phyloP scores from a whole-genome alignment of 2,797 vertebrate species.

The Morus bassanus region DNA sequence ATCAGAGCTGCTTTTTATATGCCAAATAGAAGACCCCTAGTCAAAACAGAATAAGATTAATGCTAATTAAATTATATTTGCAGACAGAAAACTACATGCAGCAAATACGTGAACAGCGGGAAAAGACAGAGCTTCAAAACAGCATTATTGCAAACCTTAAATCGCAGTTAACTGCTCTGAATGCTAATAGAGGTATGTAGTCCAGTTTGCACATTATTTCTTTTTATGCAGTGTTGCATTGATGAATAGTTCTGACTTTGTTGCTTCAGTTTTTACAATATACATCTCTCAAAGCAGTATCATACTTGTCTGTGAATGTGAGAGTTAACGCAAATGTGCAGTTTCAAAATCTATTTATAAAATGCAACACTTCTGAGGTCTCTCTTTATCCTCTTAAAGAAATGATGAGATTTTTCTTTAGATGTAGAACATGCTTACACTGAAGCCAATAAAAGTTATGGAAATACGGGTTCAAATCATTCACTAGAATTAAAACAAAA shows the following conservation, averaged over 20 bases:
- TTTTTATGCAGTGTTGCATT: slow-evolving; percentile 31
- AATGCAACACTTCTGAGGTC: slow-evolving; percentile 41
- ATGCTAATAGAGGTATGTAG: slow-evolving; percentile 76
- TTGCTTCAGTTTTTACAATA: slow-evolving; percentile 46
- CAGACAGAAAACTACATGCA: slow-evolving; percentile 91
- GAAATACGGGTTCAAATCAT: not conserved
- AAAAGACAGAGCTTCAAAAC: slow-evolving; percentile 90
- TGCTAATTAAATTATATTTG: slow-evolving; percentile 75
- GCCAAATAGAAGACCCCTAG: not conserved
- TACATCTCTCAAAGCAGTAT: slow-evolving; percentile 33
- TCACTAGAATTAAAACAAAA: not conserved
- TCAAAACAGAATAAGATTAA: slow-evolving; percentile 41
- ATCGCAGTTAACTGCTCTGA: slow-evolving; percentile 74
- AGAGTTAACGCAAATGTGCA: slow-evolving; percentile 56
- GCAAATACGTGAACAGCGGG: slow-evolving; percentile 86
- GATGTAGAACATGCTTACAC: slow-evolving; percentile 6
- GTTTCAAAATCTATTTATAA: slow-evolving; percentile 63
- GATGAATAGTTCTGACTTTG: slow-evolving; percentile 50
- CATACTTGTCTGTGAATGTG: slow-evolving; percentile 33
- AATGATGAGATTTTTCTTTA: slow-evolving; percentile 45
- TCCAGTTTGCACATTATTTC: slow-evolving; percentile 11
- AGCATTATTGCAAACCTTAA: slow-evolving; percentile 83
- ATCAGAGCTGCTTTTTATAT: slow-evolving; percentile 1
- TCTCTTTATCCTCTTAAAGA: slow-evolving; percentile 32
- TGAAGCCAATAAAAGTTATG: slow-evolving; percentile 11